Percentiles rank a stretch among this genome's conserved stretches.
Conservation (phyloP, 2,888 invertebrate species). For the Philhelius pedissequus region DNA sequence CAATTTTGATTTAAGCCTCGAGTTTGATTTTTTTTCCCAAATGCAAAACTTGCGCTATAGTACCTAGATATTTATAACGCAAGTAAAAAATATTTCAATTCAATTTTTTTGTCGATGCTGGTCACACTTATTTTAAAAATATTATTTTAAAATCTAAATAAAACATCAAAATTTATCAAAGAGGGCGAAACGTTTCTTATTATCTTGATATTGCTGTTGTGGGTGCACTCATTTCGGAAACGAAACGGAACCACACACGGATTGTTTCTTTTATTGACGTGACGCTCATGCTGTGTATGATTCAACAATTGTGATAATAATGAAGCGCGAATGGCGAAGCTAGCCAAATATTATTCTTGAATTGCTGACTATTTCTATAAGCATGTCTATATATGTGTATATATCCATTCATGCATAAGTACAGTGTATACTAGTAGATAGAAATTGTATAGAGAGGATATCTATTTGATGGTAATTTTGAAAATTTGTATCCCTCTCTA, state of each 20-base stretch:
- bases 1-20: too few species aligned
- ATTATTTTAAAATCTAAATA: not conserved
- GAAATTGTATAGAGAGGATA: not conserved
- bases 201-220: not conserved
- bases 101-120: not conserved
- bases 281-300: constrained; percentile 7
- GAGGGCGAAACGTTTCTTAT: not conserved
- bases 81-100: too few species aligned
- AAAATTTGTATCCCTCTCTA: constrained; percentile 51
- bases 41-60: too few species aligned
- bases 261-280: constrained; percentile 15
- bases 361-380: not conserved
- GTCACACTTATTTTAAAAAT: not conserved
- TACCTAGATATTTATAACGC: too few species aligned
- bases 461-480: constrained; percentile 46
- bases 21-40: too few species aligned
- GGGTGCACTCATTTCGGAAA: not conserved
- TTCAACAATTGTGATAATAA: constrained; percentile 61
- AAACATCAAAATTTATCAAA: not conserved
- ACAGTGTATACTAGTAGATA: too few species aligned
- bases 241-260: not conserved
- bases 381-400: not conserved
- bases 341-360: constrained; percentile 58
- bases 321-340: constrained; percentile 51
- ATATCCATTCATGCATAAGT: too few species aligned